Evolutionary conservation across 2,797 vertebrate genomes (phyloP), one percentile per base, ranked within the genome.

Genomic region (Oreochromis grahami): DNA sequence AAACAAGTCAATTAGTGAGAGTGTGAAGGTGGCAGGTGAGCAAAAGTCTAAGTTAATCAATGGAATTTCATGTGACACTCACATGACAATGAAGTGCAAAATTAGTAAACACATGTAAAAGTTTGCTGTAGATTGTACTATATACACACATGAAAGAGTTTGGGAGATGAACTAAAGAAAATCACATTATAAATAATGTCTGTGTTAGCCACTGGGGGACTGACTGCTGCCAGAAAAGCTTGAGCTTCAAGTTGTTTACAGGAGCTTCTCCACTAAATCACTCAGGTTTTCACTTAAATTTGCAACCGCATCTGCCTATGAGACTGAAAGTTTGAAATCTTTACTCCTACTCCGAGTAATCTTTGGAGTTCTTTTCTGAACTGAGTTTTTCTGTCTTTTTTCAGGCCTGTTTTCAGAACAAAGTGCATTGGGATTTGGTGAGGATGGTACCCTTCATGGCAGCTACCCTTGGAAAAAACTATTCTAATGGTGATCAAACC

Each of bases 21-120:
- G 77, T 50, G 76, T 38, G 76, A 77, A 78, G 81, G 58, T 87
- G 81, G 65, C 65, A 55, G 82, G 80, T 77, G 77, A 90, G 53
- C 74, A 79, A 34, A 76, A 41, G 78, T 58, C 60, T 88, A 83
- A 87, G 84, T 58, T 83, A 36, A 76, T 80, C n/a, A 76, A 48
- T 8, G 36, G 53, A 63, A 45, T 81, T 86, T 83, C 34, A 83
- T 81, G 12, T 26, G 58, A 29, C 9, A 8, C 17, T 58, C 38
- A 36, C 8, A 13, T 55, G 70, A 74, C 10, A 50, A 50, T 15
- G 32, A 77, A 38, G 70, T 41, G 29, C 15, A 56, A 41, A 45
- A n/a, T 26, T 63, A 56, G 21, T 53, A 77, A 29, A 19, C 38
- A 7, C 17, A 48, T 68, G 29, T 72, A 76, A 21, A 63, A 79